These are phyloP conservation scores for Heterocephalus glaber DNA, from an alignment of 2,113 vertebrate genomes.

Conservation along the genomic window DNA sequence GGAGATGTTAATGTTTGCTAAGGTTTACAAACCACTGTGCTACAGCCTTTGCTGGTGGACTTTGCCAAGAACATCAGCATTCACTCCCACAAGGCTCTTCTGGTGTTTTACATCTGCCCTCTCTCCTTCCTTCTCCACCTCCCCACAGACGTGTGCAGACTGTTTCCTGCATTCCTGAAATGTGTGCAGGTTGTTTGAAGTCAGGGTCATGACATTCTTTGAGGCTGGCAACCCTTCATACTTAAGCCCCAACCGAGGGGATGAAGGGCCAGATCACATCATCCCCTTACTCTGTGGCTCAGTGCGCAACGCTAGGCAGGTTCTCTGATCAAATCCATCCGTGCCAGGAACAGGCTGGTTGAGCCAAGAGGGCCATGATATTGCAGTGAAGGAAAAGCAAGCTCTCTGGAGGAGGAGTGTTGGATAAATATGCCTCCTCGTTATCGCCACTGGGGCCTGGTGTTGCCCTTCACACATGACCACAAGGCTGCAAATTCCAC, in stretches of 20 bases:
- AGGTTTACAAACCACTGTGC: not conserved
- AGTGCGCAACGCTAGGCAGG: not conserved
- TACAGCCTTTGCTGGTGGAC: not conserved
- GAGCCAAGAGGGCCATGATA: conserved; percentile 40
- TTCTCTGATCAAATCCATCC: not conserved
- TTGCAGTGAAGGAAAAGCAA: conserved; percentile 19
- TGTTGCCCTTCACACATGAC: conserved; percentile 41
- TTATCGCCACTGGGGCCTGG: conserved; percentile 33
- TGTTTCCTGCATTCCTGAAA: not conserved
- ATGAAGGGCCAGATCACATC: not conserved
- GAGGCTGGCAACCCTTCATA: not conserved
- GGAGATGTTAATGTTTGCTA: not conserved
- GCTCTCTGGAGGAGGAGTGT: conserved; percentile 7
- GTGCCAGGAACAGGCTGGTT: not conserved
- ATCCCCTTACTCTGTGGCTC: not conserved
- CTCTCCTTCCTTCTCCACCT: not conserved
- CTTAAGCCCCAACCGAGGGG: not conserved
- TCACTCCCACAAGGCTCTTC: not conserved
- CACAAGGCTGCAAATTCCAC: conserved; percentile 66
- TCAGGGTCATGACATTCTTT: not conserved
- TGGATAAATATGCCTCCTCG: conserved; percentile 45
- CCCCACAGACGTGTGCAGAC: not conserved
- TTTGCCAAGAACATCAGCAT: not conserved
- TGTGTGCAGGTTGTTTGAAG: conserved; percentile 30
- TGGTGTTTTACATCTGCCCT: not conserved